Evolutionary conservation across 2,888 invertebrate species (phyloP), one percentile per base, ranked within the genome.

Genomic region (Chrysomela aeneicollis): DNA sequence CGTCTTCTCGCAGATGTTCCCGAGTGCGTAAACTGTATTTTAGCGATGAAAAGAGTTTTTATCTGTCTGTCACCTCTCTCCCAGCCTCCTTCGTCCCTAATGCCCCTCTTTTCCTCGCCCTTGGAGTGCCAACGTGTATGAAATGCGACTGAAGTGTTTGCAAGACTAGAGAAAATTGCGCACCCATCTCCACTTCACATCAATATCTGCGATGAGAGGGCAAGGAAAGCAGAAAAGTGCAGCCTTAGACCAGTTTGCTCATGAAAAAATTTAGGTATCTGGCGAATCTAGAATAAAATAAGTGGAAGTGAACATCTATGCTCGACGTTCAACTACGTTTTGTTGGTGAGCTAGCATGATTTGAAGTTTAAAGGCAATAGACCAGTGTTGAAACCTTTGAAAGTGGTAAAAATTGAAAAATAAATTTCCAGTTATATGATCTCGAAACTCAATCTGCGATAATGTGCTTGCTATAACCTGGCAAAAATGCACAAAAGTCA

Each of bases 111-210:
- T 1, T 15, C n/a, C 4, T 42, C 42, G 15, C 42, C 15, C 42
- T 42, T 15, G 15, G 30, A 57, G 57, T 57, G 57, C 57, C 55
- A 55, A 42, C 42, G 42, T 55, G 55, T 54, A 26, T 18, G 55
- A 57, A 57, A 57, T 57, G 57, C 46, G 30, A 26, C 26, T 30
- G 57, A 52, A 64, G 64, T 64, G 61, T 64, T 64, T 64, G 64
- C 61, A 52, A 52, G 51, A 53, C 57, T 61, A 55, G 55, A 51
- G 57, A 47, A 64, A 64, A 64, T 61, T 64, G 64, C 61, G 52
- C 51, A 61, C 64, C 57, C 57, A 57, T 60, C 61, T 64, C 64
- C 64, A 61, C 57, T 64, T 49, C 52, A 58, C 64, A 58, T 64
- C 64, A 57, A 47, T 64, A 61, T 61, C 64, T 12, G 17, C 59